A percentile compares a stretch with the other conserved stretches of the same genome.
These are phyloP conservation scores for Macrophya alboannulata DNA, from an alignment of 2,888 invertebrate genomes.

Conservation along the genomic window DNA sequence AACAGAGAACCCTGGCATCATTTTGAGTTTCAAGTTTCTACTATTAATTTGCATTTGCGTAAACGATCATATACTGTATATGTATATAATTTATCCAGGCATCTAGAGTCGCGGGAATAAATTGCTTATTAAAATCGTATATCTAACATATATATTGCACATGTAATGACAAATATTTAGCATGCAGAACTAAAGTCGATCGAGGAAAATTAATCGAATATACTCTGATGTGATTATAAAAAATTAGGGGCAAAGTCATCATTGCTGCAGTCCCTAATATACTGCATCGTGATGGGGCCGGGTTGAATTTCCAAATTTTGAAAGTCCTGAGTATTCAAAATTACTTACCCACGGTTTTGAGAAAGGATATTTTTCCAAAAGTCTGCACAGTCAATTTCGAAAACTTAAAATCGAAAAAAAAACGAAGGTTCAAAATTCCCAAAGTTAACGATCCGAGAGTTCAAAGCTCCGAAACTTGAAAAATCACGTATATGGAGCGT, in stretches of 20 bases:
- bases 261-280: neutral
- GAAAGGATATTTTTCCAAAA: too few species aligned
- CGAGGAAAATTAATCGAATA: neutral
- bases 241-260: neutral
- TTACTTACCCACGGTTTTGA: too few species aligned
- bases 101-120: neutral
- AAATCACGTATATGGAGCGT: too few species aligned
- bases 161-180: neutral
- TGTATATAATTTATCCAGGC: neutral
- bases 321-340: too few species aligned
- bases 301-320: too few species aligned
- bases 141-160: neutral
- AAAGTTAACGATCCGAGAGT: too few species aligned
- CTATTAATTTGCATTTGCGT: neutral
- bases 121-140: neutral
- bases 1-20: neutral
- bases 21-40: conserved; percentile 9
- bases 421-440: too few species aligned
- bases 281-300: neutral
- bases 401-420: too few species aligned
- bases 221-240: too few species aligned
- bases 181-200: neutral
- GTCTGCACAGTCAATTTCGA: too few species aligned
- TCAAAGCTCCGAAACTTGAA: too few species aligned
- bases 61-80: neutral